Conservation (phyloP, 1,140 invertebrate genomes). For the Drosophila mayri region DNA sequence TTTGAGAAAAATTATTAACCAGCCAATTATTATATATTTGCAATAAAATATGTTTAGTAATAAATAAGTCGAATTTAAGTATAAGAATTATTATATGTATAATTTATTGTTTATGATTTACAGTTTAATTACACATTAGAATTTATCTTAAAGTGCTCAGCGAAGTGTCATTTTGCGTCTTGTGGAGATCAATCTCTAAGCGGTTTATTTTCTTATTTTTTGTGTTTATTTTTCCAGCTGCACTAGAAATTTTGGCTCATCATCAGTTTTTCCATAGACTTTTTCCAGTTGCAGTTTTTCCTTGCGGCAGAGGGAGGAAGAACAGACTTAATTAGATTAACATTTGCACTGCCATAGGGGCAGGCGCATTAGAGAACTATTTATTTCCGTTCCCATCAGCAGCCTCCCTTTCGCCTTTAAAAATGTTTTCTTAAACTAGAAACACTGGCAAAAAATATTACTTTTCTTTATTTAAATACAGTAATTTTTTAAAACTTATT, state of each 20-base stretch:
- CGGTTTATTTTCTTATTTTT: constrained; percentile 8
- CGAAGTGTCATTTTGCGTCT: background rate
- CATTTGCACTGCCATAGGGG: constrained; percentile 69
- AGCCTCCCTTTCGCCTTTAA: background rate
- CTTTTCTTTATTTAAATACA: no score
- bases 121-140: background rate
- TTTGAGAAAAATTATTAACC: background rate
- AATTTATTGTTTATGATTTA: no score
- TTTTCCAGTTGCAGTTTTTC: background rate
- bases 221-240: constrained; percentile 14
- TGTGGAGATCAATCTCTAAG: background rate
- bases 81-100: no score
- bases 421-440: background rate
- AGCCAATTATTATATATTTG: background rate
- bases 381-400: constrained; percentile 27
- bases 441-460: background rate
- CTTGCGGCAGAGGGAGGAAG: background rate
- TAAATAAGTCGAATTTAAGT: no score
- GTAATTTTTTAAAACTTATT: background rate
- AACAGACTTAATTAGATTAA: constrained; percentile 69
- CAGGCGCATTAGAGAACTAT: constrained; percentile 36
- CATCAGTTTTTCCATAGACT: background rate
- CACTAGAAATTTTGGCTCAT: background rate
- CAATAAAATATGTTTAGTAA: no score
- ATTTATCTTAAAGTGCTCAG: background rate